These are phyloP conservation scores for Zootoca vivipara DNA, from an alignment of 2,113 vertebrate genomes.

Conservation along the genomic window DNA sequence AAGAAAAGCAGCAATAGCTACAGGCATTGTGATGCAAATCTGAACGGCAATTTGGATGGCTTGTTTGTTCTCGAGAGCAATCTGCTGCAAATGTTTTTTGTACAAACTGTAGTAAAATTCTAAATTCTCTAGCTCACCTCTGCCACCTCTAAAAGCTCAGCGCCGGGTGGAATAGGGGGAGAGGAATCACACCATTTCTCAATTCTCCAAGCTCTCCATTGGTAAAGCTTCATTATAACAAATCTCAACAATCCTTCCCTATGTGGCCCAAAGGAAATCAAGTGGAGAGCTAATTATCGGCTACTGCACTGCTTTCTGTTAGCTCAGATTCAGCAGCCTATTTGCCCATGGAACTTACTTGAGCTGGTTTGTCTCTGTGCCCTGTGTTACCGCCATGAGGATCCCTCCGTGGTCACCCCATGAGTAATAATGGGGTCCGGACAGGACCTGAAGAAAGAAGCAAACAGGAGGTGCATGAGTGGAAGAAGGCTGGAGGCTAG, in stretches of 20 bases:
- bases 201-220: neutral
- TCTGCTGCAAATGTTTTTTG: neutral
- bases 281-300: neutral
- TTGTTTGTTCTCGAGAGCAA: neutral
- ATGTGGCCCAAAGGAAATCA: neutral
- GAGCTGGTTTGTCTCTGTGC: slow-evolving; percentile 86
- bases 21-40: neutral
- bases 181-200: neutral
- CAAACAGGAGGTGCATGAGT: neutral
- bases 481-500: too few species aligned
- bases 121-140: neutral
- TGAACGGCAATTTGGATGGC: neutral
- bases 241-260: neutral
- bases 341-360: slow-evolving; percentile 80
- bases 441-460: slow-evolving; percentile 82
- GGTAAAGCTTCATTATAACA: neutral
- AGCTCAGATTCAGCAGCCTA: neutral
- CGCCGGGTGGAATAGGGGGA: neutral
- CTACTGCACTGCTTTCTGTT: neutral
- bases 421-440: slow-evolving; percentile 94
- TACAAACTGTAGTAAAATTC: neutral
- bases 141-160: neutral
- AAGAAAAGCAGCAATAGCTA: neutral
- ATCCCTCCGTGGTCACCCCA: slow-evolving; percentile 98
- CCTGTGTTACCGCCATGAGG: slow-evolving; percentile 91